These are phyloP conservation scores for Eulemur rubriventer DNA, from an alignment of 2,797 vertebrate species.

Conservation along the genomic window DNA sequence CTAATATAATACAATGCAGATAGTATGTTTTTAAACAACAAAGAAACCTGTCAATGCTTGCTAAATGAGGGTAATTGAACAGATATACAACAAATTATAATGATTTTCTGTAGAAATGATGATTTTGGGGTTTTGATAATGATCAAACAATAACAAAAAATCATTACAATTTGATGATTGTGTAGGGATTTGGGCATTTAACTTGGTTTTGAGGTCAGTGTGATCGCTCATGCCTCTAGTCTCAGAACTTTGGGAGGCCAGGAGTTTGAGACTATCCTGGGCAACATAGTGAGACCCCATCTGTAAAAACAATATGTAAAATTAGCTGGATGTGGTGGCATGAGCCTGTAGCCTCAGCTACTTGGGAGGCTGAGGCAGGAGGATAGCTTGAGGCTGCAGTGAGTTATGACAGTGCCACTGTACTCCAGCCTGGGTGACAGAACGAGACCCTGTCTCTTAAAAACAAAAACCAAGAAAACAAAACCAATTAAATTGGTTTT, in stretches of 20 bases:
- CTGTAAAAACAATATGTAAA: background rate
- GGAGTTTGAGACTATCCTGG: background rate
- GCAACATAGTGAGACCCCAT: background rate
- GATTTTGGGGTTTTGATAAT: background rate
- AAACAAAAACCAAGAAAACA: background rate
- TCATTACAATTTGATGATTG: slow-evolving; percentile 3
- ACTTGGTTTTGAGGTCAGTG: background rate
- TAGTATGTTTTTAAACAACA: background rate
- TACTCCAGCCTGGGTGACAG: background rate
- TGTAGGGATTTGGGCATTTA: background rate
- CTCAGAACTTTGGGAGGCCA: too few species aligned
- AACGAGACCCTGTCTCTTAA: background rate
- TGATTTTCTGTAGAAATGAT: background rate
- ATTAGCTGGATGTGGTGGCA: background rate
- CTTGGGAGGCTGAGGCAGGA: background rate
- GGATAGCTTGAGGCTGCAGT: background rate
- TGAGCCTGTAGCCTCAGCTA: background rate
- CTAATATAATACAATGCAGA: background rate
- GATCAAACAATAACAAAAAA: background rate
- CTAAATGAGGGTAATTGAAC: background rate
- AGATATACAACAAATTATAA: background rate
- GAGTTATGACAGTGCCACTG: background rate
- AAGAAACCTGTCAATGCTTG: background rate
- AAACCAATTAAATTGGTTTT: background rate
- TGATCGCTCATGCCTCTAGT: too few species aligned